Conservation (phyloP, 2,888 invertebrate species). For the Thumatha senex region DNA sequence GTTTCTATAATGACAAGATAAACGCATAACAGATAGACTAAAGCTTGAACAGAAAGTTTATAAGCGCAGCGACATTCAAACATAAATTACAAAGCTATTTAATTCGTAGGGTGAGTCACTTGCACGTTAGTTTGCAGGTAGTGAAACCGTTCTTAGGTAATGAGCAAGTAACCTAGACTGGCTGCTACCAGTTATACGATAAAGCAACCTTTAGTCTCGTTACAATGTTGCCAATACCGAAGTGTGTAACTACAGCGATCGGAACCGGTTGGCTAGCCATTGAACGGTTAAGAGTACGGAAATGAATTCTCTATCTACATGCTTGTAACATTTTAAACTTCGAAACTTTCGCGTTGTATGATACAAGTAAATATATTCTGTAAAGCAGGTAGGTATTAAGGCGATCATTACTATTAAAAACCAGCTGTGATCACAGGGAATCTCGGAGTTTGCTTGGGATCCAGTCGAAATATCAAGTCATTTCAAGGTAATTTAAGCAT, state of each 20-base stretch:
- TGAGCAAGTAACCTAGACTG: constrained; percentile 6
- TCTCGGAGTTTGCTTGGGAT: no score
- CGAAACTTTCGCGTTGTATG: no score
- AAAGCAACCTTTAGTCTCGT: constrained; percentile 11
- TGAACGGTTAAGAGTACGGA: background rate
- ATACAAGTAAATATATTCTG: background rate
- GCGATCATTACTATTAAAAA: no score
- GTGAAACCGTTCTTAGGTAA: constrained; percentile 10
- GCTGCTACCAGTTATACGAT: constrained; percentile 5
- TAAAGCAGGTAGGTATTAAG: no score
- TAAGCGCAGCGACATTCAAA: no score
- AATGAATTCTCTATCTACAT: background rate
- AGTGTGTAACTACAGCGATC: constrained; percentile 1
- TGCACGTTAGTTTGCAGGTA: background rate
- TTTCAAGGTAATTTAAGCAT: no score
- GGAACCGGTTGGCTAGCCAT: constrained; percentile 1
- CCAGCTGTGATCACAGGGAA: no score
- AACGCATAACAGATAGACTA: no score
- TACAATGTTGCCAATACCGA: constrained; percentile 9
- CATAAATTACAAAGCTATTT: constrained; percentile 3
- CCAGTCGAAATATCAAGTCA: no score
- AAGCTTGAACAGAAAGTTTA: no score
- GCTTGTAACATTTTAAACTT: no score
- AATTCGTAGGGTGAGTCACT: constrained; percentile 2
- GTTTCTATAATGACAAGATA: no score